Conservation (phyloP, 2,888 invertebrate species). For the Drosophila meridiana region DNA sequence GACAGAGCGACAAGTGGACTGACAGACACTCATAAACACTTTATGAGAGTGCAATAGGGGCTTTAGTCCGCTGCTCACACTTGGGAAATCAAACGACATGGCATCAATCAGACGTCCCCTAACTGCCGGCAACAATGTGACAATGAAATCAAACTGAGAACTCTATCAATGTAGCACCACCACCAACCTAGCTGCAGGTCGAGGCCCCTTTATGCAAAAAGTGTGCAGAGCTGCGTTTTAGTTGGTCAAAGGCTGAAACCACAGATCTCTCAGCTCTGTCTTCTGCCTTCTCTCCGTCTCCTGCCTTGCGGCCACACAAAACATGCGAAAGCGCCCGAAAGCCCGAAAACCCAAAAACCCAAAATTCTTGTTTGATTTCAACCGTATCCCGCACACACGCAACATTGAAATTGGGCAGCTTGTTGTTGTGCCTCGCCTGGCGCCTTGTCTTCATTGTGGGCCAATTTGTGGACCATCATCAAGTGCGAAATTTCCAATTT, state of each 20-base stretch:
- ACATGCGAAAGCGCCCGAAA: slow-evolving; percentile 9
- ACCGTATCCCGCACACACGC: slow-evolving; percentile 25
- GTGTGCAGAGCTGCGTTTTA: slow-evolving; percentile 36
- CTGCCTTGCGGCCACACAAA: slow-evolving; percentile 6
- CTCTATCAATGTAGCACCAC: slow-evolving; percentile 22
- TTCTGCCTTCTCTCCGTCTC: neutral
- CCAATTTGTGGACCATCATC: slow-evolving; percentile 77
- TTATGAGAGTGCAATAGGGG: slow-evolving; percentile 61
- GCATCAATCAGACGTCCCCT: slow-evolving; percentile 57
- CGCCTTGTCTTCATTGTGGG: slow-evolving; percentile 66
- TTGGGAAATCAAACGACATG: slow-evolving; percentile 76
- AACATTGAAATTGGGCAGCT: slow-evolving; percentile 24
- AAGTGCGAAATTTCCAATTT: slow-evolving; percentile 86
- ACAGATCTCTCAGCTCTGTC: slow-evolving; percentile 27
- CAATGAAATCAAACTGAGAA: slow-evolving; percentile 74
- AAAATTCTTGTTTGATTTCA: slow-evolving; percentile 40
- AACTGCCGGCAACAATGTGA: slow-evolving; percentile 64
- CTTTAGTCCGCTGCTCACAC: slow-evolving; percentile 47
- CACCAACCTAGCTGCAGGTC: slow-evolving; percentile 19
- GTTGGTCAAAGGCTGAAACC: slow-evolving; percentile 61
- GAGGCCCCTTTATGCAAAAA: slow-evolving; percentile 21
- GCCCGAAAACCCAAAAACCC: slow-evolving; percentile 25
- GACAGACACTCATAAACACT: slow-evolving; percentile 68
- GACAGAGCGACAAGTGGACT: slow-evolving; percentile 13
- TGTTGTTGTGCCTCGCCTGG: slow-evolving; percentile 11